Evolutionary conservation across 2,113 vertebrate species (phyloP).

Genomic region (Charadrius vociferus): DNA sequence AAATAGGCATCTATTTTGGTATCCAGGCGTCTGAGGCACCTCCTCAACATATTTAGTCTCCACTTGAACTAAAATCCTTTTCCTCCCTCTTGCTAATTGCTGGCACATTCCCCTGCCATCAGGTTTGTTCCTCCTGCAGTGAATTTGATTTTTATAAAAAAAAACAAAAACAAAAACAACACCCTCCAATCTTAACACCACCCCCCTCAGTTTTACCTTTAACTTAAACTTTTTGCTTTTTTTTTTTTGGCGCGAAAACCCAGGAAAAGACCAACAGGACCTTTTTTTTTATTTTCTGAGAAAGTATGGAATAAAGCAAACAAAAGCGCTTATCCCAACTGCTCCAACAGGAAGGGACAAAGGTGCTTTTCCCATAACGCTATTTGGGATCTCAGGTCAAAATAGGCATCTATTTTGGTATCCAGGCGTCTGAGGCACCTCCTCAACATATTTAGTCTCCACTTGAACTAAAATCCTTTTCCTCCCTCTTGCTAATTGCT

Average conservation of each 20-base stretch:
- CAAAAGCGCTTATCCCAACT: accelerated
- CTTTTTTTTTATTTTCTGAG: neutral
- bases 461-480: neutral
- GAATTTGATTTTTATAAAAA: neutral
- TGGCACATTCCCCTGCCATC: neutral
- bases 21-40: neutral
- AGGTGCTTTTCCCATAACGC: neutral
- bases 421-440: neutral
- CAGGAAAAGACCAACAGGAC: too few relatives aligned
- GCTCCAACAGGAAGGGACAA: neutral
- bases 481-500: neutral
- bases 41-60: neutral
- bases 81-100: too few relatives aligned
- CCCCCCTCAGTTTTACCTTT: neutral
- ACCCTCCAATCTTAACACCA: neutral
- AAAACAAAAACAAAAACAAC: neutral
- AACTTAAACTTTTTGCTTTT: neutral
- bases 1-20: too few relatives aligned
- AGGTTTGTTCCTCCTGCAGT: neutral
- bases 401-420: too few relatives aligned
- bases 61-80: neutral
- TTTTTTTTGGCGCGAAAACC: neutral
- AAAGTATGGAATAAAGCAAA: neutral
- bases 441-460: neutral
- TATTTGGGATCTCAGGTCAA: neutral